A percentile compares a stretch with the other conserved stretches of the same genome.
Evolutionary conservation across 2,888 invertebrate genomes (phyloP).

Genomic region (Suillia variegata): DNA sequence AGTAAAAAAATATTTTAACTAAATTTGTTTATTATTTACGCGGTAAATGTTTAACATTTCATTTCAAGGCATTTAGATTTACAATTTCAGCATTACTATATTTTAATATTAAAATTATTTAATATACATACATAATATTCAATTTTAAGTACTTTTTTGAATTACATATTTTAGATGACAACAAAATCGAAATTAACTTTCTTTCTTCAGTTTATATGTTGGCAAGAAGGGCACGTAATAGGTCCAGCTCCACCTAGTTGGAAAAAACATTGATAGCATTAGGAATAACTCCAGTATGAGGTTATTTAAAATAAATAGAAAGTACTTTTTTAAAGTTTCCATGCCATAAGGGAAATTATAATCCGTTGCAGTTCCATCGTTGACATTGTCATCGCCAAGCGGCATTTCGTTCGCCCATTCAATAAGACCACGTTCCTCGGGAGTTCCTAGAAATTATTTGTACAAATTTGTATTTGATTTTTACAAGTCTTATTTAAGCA

Average conservation of each 20-base stretch:
- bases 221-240: constrained; percentile 74
- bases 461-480: not conserved
- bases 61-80: no score
- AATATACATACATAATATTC: no score
- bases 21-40: no score
- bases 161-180: no score
- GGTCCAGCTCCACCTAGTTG: constrained; percentile 70
- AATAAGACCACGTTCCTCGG: constrained; percentile 75
- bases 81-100: no score
- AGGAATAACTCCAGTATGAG: constrained; percentile 12
- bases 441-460: constrained; percentile 65
- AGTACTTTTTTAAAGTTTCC: constrained; percentile 66
- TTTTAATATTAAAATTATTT: no score
- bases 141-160: no score
- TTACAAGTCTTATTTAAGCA: no score
- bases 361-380: constrained; percentile 63
- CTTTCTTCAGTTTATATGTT: constrained; percentile 65
- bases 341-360: constrained; percentile 78
- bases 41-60: no score
- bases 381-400: constrained; percentile 61
- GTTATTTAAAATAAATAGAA: not conserved
- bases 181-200: no score
- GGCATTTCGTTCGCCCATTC: constrained; percentile 77
- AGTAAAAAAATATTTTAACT: no score
- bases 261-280: no score